A percentile compares a stretch with the other conserved stretches of the same genome.
Evolutionary conservation across 2,113 vertebrate species (phyloP).

Genomic region (Reinhardtius hippoglossoides): DNA sequence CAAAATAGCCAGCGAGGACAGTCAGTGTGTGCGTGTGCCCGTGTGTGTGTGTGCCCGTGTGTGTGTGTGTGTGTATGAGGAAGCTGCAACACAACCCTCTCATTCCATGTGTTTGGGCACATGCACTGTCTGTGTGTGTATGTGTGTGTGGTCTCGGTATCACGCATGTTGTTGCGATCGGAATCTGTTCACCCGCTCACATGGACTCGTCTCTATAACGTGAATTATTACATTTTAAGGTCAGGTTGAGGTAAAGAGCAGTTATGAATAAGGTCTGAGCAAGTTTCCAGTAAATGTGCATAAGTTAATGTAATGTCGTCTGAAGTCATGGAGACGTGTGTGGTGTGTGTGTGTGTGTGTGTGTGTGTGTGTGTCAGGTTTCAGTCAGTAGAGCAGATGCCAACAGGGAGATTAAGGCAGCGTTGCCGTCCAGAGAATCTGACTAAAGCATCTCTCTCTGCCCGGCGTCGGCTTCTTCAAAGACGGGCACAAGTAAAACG

Average conservation of each 20-base stretch:
- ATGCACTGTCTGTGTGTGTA: not conserved
- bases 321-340: conserved; percentile 10
- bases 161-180: too few relatives aligned
- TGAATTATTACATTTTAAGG: not conserved
- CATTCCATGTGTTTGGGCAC: not conserved
- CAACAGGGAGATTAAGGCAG: conserved; percentile 61
- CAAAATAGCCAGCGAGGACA: conserved; percentile 53
- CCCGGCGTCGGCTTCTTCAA: conserved; percentile 56
- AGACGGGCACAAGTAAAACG: conserved; percentile 34
- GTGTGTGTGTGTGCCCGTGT: not conserved
- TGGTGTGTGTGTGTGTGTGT: conserved; percentile 16
- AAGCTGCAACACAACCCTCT: not conserved
- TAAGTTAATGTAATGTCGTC: not conserved
- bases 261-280: not conserved
- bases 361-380: conserved; percentile 64
- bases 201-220: too few relatives aligned
- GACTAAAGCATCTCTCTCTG: conserved; percentile 57
- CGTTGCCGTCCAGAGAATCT: conserved; percentile 56
- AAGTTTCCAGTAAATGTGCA: not conserved
- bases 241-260: not conserved
- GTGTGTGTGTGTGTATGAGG: not conserved
- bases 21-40: not conserved
- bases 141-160: not conserved
- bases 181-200: too few relatives aligned
- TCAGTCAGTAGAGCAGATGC: conserved; percentile 58